Conservation (phyloP, 2,113 vertebrate species). For the Ophthalmolycus amberensis region DNA sequence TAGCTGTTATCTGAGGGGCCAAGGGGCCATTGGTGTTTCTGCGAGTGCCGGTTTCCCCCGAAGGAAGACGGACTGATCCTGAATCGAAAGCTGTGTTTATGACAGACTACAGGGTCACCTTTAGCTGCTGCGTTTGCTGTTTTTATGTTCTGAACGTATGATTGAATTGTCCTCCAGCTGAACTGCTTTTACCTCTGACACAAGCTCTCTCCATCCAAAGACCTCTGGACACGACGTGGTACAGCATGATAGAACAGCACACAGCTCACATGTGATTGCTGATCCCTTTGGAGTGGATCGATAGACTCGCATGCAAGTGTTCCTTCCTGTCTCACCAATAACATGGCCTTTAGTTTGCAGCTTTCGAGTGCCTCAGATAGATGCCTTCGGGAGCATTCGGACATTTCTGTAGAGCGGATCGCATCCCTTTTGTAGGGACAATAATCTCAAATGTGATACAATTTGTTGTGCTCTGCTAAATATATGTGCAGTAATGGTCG, state of each 20-base stretch:
- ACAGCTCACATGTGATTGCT: background rate
- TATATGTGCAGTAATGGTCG: constrained; percentile 1
- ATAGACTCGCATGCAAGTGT: constrained; percentile 25
- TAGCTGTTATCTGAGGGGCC: constrained; percentile 48
- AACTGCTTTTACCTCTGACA: constrained; percentile 10
- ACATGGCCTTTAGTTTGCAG: constrained; percentile 33
- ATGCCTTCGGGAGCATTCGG: constrained; percentile 6
- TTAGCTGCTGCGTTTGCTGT: background rate
- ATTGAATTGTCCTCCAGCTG: constrained; percentile 16
- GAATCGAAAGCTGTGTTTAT: constrained; percentile 27
- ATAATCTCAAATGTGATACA: constrained; percentile 21
- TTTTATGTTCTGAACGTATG: constrained; percentile 23
- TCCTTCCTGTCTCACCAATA: constrained; percentile 31
- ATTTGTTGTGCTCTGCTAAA: constrained; percentile 20
- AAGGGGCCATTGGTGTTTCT: constrained; percentile 31
- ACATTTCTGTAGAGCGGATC: constrained; percentile 17
- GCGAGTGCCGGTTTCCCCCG: constrained; percentile 5
- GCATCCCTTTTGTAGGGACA: constrained; percentile 17
- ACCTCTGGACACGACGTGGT: background rate
- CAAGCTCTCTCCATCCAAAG: background rate
- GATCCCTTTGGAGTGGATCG: constrained; percentile 50
- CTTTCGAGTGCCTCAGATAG: background rate
- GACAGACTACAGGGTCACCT: constrained; percentile 3
- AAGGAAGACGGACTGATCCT: constrained; percentile 41
- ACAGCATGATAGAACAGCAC: background rate